A percentile compares a stretch with the other conserved stretches of the same genome.
Evolutionary conservation across 1,140 invertebrate genomes (phyloP).

Genomic region (Rhynchophorus ferrugineus): DNA sequence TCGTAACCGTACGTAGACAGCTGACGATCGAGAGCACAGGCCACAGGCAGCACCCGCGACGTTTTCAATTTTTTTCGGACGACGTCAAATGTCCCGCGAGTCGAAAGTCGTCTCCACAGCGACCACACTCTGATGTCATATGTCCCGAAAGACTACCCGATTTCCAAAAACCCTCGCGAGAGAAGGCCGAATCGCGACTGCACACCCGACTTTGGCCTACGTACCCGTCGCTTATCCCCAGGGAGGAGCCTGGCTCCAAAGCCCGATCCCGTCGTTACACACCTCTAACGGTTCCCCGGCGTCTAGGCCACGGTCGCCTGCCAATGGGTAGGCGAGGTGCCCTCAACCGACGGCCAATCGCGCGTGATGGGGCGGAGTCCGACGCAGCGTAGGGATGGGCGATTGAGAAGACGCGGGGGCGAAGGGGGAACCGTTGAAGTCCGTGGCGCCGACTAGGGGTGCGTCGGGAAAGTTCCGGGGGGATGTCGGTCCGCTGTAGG

Average conservation of each 20-base stretch:
- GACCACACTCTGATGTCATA: conserved; percentile 21
- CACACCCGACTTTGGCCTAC: conserved; percentile 25
- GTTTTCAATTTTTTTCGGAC: conserved; percentile 5
- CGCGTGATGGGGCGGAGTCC: conserved; percentile 5
- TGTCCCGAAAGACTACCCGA: conserved; percentile 22
- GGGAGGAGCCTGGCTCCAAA: conserved; percentile 30
- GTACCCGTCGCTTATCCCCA: conserved; percentile 32
- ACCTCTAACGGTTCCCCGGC: conserved; percentile 7
- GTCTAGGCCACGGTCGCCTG: background rate
- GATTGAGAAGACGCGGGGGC: conserved; percentile 15
- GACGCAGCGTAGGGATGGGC: conserved; percentile 13
- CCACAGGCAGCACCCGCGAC: conserved; percentile 17
- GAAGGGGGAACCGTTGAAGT: conserved; percentile 22
- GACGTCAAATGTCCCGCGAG: conserved; percentile 10
- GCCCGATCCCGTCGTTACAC: conserved; percentile 8
- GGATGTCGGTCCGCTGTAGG: conserved; percentile 7
- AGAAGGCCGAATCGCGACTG: conserved; percentile 37
- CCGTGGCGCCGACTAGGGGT: conserved; percentile 29
- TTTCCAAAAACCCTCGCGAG: conserved; percentile 34
- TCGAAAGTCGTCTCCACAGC: conserved; percentile 17
- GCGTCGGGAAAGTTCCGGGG: conserved; percentile 9
- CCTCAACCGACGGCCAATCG: conserved; percentile 10
- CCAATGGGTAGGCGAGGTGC: conserved; percentile 25
- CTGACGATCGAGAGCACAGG: too few species aligned
- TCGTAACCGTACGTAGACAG: too few species aligned